phyloP scores from a whole-genome alignment of 2,888 invertebrate species.

The Hydriomena furcata region DNA sequence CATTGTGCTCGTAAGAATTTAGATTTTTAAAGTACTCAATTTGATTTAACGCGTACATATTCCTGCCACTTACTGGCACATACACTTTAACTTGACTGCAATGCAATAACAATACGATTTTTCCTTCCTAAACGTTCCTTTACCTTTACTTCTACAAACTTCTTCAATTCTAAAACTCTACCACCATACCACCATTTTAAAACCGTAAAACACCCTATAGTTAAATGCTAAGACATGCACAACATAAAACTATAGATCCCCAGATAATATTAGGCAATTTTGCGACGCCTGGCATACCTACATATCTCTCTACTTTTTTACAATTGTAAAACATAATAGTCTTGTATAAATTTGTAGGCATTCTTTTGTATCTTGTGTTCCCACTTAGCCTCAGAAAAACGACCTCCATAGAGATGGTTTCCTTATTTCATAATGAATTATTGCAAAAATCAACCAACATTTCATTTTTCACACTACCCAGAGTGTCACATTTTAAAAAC shows the following conservation, averaged over 20 bases:
- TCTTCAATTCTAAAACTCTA: slow-evolving; percentile 5
- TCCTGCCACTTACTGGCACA: too few relatives aligned
- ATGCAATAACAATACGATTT: too few relatives aligned
- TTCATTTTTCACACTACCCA: slow-evolving; percentile 4
- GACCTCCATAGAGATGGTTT: neutral
- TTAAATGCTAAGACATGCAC: slow-evolving; percentile 3
- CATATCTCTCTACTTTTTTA: slow-evolving; percentile 5
- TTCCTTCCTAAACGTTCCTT: neutral
- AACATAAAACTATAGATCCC: neutral
- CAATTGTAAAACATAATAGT: neutral
- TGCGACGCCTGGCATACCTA: neutral
- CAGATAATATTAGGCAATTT: neutral
- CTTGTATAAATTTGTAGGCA: neutral
- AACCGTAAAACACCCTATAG: neutral
- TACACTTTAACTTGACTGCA: too few relatives aligned
- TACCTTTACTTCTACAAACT: neutral
- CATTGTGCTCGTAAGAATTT: neutral
- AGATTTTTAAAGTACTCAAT: neutral
- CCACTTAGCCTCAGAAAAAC: neutral
- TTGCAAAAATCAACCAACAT: neutral
- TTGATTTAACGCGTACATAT: neutral
- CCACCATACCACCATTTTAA: neutral
- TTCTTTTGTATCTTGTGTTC: neutral
- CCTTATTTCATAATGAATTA: neutral
- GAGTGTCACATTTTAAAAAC: neutral